Conservation (phyloP, 2,113 vertebrate genomes). For the Odocoileus hemionus region DNA sequence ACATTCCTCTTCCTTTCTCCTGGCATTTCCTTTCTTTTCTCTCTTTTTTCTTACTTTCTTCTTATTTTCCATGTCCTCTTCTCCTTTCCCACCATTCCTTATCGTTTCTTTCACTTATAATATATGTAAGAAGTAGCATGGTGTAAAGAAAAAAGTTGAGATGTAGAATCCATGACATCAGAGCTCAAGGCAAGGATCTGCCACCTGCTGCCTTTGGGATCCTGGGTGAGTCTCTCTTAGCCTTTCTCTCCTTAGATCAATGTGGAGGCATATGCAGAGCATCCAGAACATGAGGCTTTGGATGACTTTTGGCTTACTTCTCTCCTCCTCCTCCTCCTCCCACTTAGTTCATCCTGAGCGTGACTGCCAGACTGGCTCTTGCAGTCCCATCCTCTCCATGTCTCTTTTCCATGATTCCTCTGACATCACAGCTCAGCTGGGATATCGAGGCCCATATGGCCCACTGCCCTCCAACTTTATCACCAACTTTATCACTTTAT, state of each 20-base stretch:
- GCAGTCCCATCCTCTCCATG: rapidly evolving
- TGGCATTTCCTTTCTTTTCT: neutral
- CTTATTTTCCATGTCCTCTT: neutral
- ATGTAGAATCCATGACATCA: neutral
- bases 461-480: neutral
- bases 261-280: neutral
- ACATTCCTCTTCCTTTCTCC: neutral
- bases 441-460: neutral
- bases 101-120: neutral
- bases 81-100: neutral
- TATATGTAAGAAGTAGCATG: neutral
- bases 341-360: neutral
- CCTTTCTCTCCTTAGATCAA: neutral
- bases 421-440: neutral
- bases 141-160: neutral
- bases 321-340: neutral
- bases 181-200: neutral
- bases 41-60: neutral
- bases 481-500: neutral
- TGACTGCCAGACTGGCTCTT: neutral
- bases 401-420: rapidly evolving
- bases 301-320: neutral
- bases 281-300: neutral
- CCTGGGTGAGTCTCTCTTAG: neutral
- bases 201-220: neutral